phyloP scores from a whole-genome alignment of 2,888 invertebrate genomes.

The Serrognathus titanus region DNA sequence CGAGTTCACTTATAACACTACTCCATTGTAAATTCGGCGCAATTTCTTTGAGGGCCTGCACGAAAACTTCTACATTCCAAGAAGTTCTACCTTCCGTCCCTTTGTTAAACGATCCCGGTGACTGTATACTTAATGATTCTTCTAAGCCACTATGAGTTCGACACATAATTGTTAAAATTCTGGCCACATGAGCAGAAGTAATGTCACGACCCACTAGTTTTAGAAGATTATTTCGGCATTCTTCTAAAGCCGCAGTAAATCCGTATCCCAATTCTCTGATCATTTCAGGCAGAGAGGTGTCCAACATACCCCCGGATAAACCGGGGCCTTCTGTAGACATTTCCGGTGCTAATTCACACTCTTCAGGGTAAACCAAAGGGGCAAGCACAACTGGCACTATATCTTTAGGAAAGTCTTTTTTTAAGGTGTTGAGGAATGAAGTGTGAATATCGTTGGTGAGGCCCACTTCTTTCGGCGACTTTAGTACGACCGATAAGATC shows the following conservation, averaged over 20 bases:
- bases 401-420: conserved; percentile 84
- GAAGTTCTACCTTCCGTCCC: conserved; percentile 51
- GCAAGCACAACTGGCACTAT: conserved; percentile 86
- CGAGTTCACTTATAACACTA: conserved; percentile 87
- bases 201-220: conserved; percentile 81
- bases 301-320: conserved; percentile 62
- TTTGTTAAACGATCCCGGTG: conserved; percentile 60
- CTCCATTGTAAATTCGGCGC: conserved; percentile 87
- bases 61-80: conserved; percentile 94
- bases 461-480: conserved; percentile 59
- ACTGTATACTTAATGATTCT: conserved; percentile 53
- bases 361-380: conserved; percentile 81
- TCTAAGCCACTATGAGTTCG: conserved; percentile 76
- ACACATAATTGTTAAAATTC: conserved; percentile 83
- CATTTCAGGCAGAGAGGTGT: conserved; percentile 79
- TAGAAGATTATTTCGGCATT: conserved; percentile 79
- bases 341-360: conserved; percentile 63
- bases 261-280: conserved; percentile 89
- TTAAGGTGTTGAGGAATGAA: conserved; percentile 75
- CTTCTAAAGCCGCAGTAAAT: conserved; percentile 82
- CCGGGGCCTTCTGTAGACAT: conserved; percentile 63
- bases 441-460: conserved; percentile 72
- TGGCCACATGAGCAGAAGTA: conserved; percentile 78
- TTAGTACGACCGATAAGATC: conserved; percentile 62
- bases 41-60: conserved; percentile 86